Evolutionary conservation across 2,113 vertebrate genomes (phyloP).

Genomic region (Actinemys pallida): DNA sequence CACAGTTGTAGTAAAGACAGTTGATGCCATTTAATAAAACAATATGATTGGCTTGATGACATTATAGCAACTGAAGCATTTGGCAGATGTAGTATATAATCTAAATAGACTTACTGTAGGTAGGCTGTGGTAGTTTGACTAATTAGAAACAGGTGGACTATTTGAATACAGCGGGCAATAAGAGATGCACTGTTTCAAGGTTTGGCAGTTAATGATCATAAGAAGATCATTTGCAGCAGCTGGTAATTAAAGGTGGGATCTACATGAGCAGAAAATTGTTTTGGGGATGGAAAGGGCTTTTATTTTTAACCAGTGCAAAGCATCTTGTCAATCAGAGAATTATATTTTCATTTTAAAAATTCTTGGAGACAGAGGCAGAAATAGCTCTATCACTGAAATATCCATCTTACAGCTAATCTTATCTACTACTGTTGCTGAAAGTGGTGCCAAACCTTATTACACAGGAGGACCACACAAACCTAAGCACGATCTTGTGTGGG

Average conservation of each 20-base stretch:
- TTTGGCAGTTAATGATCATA: constrained; percentile 68
- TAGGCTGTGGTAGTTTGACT: constrained; percentile 54
- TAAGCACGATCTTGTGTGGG: background rate
- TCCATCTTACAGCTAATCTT: background rate
- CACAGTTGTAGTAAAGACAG: background rate
- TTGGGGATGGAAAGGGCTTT: constrained; percentile 25
- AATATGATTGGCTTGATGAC: background rate
- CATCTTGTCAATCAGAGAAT: constrained; percentile 25
- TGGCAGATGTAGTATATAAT: constrained; percentile 31
- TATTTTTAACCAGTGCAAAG: constrained; percentile 17
- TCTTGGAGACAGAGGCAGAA: background rate
- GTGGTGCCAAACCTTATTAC: background rate
- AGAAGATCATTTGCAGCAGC: constrained; percentile 74
- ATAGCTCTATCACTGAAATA: background rate
- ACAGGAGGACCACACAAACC: background rate
- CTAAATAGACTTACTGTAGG: constrained; percentile 24
- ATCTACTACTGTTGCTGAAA: background rate
- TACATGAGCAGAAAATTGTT: constrained; percentile 54
- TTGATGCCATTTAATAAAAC: constrained; percentile 17
- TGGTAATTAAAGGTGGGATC: constrained; percentile 74
- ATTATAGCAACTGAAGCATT: background rate
- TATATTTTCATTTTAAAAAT: background rate
- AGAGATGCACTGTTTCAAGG: constrained; percentile 40
- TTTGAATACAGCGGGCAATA: constrained; percentile 71
- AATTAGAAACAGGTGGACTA: constrained; percentile 78